Base-by-base conservation (phyloP, 1,140 invertebrate genomes). In the Drosophila elegans region DNA sequence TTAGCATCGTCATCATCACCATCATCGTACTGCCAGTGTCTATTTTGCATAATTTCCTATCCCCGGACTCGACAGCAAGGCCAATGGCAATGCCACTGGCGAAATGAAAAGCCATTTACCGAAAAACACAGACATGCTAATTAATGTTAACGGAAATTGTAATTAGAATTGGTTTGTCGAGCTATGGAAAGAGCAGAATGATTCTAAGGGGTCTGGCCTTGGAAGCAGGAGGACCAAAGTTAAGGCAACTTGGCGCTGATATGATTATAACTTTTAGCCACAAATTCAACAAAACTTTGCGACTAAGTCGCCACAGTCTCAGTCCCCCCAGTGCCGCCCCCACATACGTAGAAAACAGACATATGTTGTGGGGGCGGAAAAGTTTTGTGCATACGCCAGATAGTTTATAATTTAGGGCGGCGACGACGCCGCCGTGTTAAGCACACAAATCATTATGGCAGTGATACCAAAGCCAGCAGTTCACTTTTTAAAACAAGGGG, bases 141-240 rank as follows among this genome's bases (percentile, higher is more conserved):
- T 88, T 88, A 88, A 88, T 88, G 83, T 77, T 83, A 53, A 83
- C 78, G 83, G 83, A 88, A 89, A 89, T 88, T 82, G 84, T 89
- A 88, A 88, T 88, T 88, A 82, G 78, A 86, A 86, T 54, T 68
- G 64, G 75, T 88, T 60, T 78, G 67, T 63, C 56, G 49, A 59
- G 27, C 53, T 64, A 48, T 32, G 45, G 27, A 52, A 63, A 36
- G 63, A 25, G 52, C 25, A n/a, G 27, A 10, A 46, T 29, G 2
- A 38, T 27, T 29, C 32, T 25, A 38, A 27, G 16, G 29, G n/a
- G 34, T n/a, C 52, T 25, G 42, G 49, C 12, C n/a, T 32, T 34
- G 3, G 5, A n/a, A 52, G 39, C 12, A 10, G 5, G 51, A 34
- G 6, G 12, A 11, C 21, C 11, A 2, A 21, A 34, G 36, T 38